phyloP scores from a whole-genome alignment of 2,113 vertebrate genomes.

The Alethe castanea region DNA sequence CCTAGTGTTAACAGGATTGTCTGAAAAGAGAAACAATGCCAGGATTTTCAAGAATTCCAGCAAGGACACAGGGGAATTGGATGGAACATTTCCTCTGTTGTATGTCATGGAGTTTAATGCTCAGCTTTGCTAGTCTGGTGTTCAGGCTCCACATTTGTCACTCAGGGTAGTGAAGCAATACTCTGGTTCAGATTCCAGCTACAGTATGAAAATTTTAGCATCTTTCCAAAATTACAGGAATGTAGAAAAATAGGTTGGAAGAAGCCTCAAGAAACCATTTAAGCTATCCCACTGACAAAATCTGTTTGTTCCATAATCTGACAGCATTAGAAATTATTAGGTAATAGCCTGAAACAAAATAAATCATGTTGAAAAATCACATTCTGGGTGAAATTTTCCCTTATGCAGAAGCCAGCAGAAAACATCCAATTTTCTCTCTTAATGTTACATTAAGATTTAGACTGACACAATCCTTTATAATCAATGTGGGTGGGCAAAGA shows the following conservation, averaged over 20 bases:
- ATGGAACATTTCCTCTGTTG: background rate
- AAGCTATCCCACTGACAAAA: background rate
- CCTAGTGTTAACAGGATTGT: background rate
- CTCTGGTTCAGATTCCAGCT: background rate
- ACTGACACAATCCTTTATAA: background rate
- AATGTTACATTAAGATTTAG: background rate
- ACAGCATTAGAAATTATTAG: background rate
- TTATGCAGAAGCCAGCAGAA: background rate
- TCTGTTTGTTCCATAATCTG: background rate
- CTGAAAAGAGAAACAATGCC: background rate
- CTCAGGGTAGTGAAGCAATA: background rate
- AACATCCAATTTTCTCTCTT: background rate
- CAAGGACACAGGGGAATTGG: background rate
- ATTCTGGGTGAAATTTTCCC: background rate
- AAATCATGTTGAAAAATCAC: background rate
- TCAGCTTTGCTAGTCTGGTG: background rate
- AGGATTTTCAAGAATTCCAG: constrained; percentile 45
- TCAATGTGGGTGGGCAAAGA: background rate
- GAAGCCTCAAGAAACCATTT: background rate
- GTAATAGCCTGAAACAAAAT: background rate
- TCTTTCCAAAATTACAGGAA: background rate
- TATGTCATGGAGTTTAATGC: background rate
- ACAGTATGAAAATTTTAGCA: background rate
- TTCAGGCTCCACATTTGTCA: background rate
- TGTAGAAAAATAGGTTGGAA: background rate